phyloP scores from a whole-genome alignment of 2,113 vertebrate species.

The Microcebus griseorufus region DNA sequence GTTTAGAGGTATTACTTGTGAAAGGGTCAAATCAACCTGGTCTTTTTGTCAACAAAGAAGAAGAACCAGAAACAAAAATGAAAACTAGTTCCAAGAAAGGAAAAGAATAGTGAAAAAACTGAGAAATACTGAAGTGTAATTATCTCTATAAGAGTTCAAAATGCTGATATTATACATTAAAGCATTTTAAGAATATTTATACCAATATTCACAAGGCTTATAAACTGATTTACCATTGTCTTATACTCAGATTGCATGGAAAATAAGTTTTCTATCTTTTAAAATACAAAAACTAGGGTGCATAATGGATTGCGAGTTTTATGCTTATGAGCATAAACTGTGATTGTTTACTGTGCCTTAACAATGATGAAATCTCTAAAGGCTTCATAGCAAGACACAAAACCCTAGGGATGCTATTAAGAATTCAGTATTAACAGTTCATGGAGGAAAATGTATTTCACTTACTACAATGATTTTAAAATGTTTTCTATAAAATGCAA shows the following conservation, averaged over 20 bases:
- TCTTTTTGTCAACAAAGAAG: constrained; percentile 1
- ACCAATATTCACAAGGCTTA: constrained; percentile 48
- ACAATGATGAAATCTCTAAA: constrained; percentile 76
- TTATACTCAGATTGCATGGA: constrained; percentile 64
- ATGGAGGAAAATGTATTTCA: constrained; percentile 73
- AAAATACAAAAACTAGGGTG: constrained; percentile 51
- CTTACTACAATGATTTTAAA: constrained; percentile 74
- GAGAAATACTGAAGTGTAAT: constrained; percentile 34
- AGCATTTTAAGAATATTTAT: constrained; percentile 63
- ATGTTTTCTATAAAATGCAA: constrained; percentile 72
- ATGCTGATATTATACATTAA: constrained; percentile 63
- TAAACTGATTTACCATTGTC: constrained; percentile 68
- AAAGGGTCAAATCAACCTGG: not conserved
- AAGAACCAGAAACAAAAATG: constrained; percentile 16
- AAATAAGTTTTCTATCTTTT: constrained; percentile 70
- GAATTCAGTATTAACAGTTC: constrained; percentile 75
- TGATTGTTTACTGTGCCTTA: constrained; percentile 74
- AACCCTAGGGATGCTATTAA: constrained; percentile 79
- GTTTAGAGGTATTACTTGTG: not conserved
- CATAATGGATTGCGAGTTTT: constrained; percentile 60
- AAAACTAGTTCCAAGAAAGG: not conserved
- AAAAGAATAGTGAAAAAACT: constrained; percentile 39
- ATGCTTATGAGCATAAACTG: constrained; percentile 67
- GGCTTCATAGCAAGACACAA: constrained; percentile 64
- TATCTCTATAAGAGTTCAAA: constrained; percentile 55